phyloP scores from a whole-genome alignment of 2,888 invertebrate species.

The Anodontia alba region DNA sequence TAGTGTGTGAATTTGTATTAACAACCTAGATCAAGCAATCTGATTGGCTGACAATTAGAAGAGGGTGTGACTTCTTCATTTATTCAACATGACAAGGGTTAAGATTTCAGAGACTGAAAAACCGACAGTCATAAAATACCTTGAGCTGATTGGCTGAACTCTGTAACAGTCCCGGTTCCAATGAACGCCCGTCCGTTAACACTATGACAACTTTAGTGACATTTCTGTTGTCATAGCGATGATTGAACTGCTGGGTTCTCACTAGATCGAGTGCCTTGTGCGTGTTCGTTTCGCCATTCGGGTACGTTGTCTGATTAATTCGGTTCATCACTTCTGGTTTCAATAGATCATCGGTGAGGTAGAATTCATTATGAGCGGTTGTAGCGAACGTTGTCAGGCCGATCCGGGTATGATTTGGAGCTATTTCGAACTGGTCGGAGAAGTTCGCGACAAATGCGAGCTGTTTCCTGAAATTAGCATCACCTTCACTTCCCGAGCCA shows the following conservation, averaged over 20 bases:
- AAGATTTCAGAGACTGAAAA: too few relatives aligned
- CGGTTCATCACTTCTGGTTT: conserved; percentile 25
- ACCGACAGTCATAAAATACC: too few relatives aligned
- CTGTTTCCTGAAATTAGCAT: conserved; percentile 42
- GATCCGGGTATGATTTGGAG: conserved; percentile 45
- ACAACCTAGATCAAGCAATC: too few relatives aligned
- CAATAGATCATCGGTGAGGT: conserved; percentile 26
- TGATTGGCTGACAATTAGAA: too few relatives aligned
- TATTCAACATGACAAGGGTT: too few relatives aligned
- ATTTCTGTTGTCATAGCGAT: conserved; percentile 39
- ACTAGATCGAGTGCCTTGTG: conserved; percentile 46
- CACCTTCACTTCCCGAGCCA: conserved; percentile 52
- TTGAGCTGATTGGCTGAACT: conserved; percentile 38
- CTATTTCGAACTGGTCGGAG: conserved; percentile 49
- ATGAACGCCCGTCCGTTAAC: conserved; percentile 60
- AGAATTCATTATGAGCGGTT: conserved; percentile 41
- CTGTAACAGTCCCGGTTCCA: conserved; percentile 41
- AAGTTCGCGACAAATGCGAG: conserved; percentile 46
- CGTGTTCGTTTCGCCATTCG: conserved; percentile 49
- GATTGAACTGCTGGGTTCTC: conserved; percentile 11
- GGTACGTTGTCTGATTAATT: conserved; percentile 33
- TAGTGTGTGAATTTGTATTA: too few relatives aligned
- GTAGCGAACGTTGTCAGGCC: conserved; percentile 43
- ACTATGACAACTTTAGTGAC: conserved; percentile 61
- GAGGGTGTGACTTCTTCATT: too few relatives aligned